Base-by-base conservation (phyloP, 2,113 vertebrate genomes). In the Dicrurus megarhynchus region DNA sequence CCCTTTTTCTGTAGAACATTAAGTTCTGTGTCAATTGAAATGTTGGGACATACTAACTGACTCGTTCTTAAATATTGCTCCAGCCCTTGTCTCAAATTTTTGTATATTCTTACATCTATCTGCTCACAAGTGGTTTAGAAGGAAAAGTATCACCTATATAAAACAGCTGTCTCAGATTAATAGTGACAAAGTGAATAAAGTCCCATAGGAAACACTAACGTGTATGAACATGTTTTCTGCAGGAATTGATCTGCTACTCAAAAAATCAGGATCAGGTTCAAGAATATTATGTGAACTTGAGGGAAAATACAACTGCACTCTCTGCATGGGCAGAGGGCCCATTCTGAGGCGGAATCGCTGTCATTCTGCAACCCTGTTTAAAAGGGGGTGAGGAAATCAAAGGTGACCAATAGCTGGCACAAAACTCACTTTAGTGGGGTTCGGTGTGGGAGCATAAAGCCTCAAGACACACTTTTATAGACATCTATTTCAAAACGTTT, bases 171-270 rank as follows among this genome's bases (percentile, higher is more conserved):
- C 41, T 79, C 37, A 82, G 17, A 94, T 92, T 89, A 91, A 65
- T 42, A 57, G 16, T 60, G 77, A 87, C 81, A 94, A 84, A 91
- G 73, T 37, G 2, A 95, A 93, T 80, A 71, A 95, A 78, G 7
- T 10, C 52, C 21, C 7, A 33, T 33, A 85, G 77, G 77, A 84
- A 89, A 82, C 53, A 35, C n/a, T 82, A 76, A 71, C 22, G 35
- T 26, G 14, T 68, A 56, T 85, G n/a, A 91, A 75, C 32, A 71
- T 35, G 17, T 5, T 82, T 95, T 78, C 64, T 64, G 30, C 27
- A 78, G 27, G 56, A 92, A 82, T 30, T 89, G 59, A 63, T 81
- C 64, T 78, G 33, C 56, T 89, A 37, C 70, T 83, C 28, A 80
- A 35, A 91, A 91, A 67, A 30, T 76, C 74, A 83, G 30, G 35